Conservation (phyloP, 2,113 vertebrate genomes). For the Laticauda laticaudata region DNA sequence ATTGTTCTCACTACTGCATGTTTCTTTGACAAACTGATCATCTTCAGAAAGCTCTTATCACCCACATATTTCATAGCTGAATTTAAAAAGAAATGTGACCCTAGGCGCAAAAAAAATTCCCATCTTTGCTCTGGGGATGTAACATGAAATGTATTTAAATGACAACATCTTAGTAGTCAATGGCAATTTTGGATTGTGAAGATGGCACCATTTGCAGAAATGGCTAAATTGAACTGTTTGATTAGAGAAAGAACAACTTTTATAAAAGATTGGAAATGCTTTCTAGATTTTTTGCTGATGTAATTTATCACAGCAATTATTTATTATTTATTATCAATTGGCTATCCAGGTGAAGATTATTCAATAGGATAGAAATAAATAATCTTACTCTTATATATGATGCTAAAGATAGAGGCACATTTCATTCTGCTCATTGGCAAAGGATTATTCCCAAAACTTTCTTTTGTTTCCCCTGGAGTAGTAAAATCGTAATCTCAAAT, state of each 20-base stretch:
- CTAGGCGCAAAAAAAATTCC: not conserved
- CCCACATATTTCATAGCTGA: not conserved
- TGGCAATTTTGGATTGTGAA: not conserved
- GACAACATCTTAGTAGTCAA: too few species aligned
- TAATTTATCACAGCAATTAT: too few species aligned
- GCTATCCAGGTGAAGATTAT: not conserved
- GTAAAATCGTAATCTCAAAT: not conserved
- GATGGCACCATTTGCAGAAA: not conserved
- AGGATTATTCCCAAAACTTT: not conserved
- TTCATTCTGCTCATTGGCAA: not conserved
- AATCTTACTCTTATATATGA: not conserved
- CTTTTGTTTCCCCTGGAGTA: not conserved
- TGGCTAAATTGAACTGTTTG: not conserved
- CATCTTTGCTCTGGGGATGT: not conserved
- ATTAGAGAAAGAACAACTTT: not conserved
- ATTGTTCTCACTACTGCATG: not conserved
- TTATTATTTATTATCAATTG: too few species aligned
- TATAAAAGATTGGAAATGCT: not conserved
- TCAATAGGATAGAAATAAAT: not conserved
- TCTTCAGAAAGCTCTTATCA: not conserved
- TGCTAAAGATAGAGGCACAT: not conserved
- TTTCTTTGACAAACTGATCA: not conserved
- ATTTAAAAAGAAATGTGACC: not conserved
- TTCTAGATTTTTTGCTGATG: not conserved
- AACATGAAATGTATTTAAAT: not conserved